A percentile compares a stretch with the other conserved stretches of the same genome.
Evolutionary conservation across 2,113 vertebrate genomes (phyloP).

Genomic region (Antechinus stuartii): DNA sequence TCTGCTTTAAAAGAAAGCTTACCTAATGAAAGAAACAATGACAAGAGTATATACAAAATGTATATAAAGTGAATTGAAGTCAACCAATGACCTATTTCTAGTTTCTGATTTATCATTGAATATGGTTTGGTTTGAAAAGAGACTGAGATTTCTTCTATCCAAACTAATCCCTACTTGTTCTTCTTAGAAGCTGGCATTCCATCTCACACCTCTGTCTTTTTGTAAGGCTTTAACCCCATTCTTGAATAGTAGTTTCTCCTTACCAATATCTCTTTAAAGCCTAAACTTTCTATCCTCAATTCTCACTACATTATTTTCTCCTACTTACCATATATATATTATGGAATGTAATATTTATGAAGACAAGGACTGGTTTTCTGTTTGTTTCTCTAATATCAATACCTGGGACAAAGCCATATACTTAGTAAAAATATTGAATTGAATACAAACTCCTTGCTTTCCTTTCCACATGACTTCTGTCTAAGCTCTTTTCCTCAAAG

Average conservation of each 20-base stretch:
- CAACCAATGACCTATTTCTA: neutral
- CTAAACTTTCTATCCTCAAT: neutral
- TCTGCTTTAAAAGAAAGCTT: neutral
- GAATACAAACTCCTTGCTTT: neutral
- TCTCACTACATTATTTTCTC: neutral
- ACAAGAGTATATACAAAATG: neutral
- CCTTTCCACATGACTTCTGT: neutral
- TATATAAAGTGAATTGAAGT: neutral
- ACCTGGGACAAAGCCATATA: neutral
- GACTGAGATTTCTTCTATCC: neutral
- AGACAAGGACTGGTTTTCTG: neutral
- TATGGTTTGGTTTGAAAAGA: neutral
- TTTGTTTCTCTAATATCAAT: neutral
- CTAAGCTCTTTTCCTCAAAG: neutral
- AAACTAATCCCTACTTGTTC: neutral
- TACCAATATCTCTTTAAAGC: neutral
- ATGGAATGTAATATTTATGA: neutral
- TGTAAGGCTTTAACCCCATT: neutral
- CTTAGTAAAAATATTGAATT: neutral
- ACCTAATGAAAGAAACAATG: constrained; percentile 7
- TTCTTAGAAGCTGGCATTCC: neutral
- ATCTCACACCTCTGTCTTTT: neutral
- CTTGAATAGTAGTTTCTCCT: neutral
- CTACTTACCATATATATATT: neutral
- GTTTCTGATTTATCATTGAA: neutral